These are phyloP conservation scores for Cephus runcator DNA, from an alignment of 2,888 invertebrate species.

Conservation along the genomic window DNA sequence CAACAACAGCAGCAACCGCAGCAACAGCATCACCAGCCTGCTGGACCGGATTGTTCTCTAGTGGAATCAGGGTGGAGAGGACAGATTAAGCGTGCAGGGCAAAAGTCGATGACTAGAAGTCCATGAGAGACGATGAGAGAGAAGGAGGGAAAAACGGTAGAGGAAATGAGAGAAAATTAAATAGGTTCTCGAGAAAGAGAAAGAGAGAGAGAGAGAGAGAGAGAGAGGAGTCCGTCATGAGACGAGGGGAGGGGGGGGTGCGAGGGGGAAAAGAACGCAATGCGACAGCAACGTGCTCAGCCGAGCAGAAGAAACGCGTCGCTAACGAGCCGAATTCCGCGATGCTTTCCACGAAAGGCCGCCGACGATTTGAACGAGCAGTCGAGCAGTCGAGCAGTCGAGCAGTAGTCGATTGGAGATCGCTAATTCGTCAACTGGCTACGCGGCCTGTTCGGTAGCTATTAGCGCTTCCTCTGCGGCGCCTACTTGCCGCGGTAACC, in stretches of 20 bases:
- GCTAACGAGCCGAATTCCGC: neutral
- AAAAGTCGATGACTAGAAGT: neutral
- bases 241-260: no score
- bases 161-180: neutral
- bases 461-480: slow-evolving; percentile 3
- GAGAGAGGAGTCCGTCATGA: no score
- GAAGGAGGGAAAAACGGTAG: neutral
- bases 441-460: slow-evolving; percentile 1
- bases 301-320: neutral
- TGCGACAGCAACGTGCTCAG: neutral
- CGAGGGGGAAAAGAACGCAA: neutral
- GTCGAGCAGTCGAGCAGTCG: slow-evolving; percentile 13
- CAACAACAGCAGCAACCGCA: neutral
- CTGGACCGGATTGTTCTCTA: neutral
- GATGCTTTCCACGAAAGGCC: slow-evolving; percentile 3
- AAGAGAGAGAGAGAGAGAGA: no score
- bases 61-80: neutral
- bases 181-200: no score
- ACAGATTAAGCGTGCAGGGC: neutral
- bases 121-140: neutral
- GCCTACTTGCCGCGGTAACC: slow-evolving; percentile 35
- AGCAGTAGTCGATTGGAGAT: slow-evolving; percentile 15
- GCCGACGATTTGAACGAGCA: slow-evolving; percentile 18
- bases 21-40: neutral
- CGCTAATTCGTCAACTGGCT: slow-evolving; percentile 20